These are phyloP conservation scores for Dynastes grantii DNA, from an alignment of 2,888 invertebrate species.

Conservation along the genomic window DNA sequence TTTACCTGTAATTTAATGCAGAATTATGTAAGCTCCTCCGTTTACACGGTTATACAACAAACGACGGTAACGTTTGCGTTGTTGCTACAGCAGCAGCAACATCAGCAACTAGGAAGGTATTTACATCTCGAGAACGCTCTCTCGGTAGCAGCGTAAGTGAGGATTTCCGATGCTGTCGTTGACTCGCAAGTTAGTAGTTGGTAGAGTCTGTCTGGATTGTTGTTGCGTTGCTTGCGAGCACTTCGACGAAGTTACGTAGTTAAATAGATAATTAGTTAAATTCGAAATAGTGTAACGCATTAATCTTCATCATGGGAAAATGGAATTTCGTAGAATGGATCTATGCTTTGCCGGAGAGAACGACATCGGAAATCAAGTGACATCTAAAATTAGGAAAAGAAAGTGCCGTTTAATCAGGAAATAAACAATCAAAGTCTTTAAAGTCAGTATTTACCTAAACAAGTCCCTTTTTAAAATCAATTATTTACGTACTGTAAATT, in stretches of 20 bases:
- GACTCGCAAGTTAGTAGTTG: not conserved
- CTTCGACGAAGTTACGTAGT: constrained; percentile 18
- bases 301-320: constrained; percentile 12
- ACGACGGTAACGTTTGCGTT: not conserved
- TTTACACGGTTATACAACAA: constrained; percentile 1
- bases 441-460: too few relatives aligned
- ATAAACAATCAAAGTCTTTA: too few relatives aligned
- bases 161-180: constrained; percentile 15
- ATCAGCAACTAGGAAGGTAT: constrained; percentile 11
- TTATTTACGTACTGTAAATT: too few relatives aligned
- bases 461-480: too few relatives aligned
- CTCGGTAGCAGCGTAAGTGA: constrained; percentile 9
- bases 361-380: too few relatives aligned
- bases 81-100: not conserved
- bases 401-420: too few relatives aligned
- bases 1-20: constrained; percentile 48
- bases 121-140: constrained; percentile 2
- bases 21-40: constrained; percentile 37
- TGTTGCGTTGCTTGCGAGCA: constrained; percentile 7
- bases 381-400: too few relatives aligned
- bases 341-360: too few relatives aligned
- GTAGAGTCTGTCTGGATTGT: not conserved
- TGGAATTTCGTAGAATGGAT: too few relatives aligned
- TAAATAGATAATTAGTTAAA: constrained; percentile 21
- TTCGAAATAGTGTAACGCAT: constrained; percentile 21